These are phyloP conservation scores for Tenualosa ilisha DNA, from an alignment of 2,797 vertebrate genomes.

Conservation along the genomic window DNA sequence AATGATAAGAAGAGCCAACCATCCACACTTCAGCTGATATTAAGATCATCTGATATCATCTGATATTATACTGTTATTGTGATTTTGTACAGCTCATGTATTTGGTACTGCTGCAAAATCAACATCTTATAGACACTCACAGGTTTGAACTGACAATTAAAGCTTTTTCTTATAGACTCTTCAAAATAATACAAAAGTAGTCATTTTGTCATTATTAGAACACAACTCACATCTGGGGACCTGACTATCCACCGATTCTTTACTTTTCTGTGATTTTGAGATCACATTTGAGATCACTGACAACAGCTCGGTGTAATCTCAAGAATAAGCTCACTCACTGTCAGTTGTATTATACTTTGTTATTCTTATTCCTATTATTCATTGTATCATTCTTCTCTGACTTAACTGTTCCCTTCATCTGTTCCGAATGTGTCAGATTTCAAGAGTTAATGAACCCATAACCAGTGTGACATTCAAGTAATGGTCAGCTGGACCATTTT, in stretches of 20 bases:
- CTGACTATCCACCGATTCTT: neutral
- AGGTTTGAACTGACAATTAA: neutral
- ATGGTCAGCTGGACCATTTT: too few species aligned
- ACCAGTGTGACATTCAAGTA: neutral
- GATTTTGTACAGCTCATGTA: too few species aligned
- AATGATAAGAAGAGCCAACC: neutral
- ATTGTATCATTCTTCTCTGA: neutral
- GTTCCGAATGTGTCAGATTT: neutral
- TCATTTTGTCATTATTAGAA: neutral
- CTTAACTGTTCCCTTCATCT: neutral
- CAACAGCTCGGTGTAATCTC: neutral
- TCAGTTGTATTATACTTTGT: neutral
- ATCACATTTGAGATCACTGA: neutral
- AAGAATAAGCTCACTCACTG: neutral
- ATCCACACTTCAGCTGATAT: neutral
- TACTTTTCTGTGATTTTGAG: neutral
- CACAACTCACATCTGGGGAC: too few species aligned
- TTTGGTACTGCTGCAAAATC: neutral
- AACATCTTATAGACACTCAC: neutral
- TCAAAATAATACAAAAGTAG: neutral
- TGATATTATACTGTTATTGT: too few species aligned
- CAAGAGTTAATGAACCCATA: neutral
- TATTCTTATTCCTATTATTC: too few species aligned
- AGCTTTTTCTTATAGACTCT: neutral
- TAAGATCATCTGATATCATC: too few species aligned